phyloP scores from a whole-genome alignment of 2,888 invertebrate species.

The Mylabris sibirica region DNA sequence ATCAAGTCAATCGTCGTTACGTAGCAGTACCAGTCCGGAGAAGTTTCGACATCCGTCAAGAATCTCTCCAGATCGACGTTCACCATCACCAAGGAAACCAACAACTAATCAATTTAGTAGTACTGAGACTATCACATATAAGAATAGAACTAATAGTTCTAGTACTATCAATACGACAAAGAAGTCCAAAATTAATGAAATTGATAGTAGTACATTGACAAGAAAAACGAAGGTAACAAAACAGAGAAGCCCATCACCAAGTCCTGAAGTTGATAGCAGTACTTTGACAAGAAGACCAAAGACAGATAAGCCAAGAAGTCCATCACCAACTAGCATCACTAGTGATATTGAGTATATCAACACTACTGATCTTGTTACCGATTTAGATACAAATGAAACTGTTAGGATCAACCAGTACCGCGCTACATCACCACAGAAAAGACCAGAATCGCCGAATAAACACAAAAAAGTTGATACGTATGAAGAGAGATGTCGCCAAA shows the following conservation, averaged over 20 bases:
- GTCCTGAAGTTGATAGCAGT: constrained; percentile 25
- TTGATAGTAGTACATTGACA: constrained; percentile 47
- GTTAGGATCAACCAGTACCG: constrained; percentile 31
- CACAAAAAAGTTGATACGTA: constrained; percentile 75
- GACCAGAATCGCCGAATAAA: constrained; percentile 58
- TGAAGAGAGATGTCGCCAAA: constrained; percentile 75
- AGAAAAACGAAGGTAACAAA: constrained; percentile 40
- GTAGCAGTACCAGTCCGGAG: constrained; percentile 63
- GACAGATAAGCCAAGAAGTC: constrained; percentile 34
- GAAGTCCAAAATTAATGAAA: constrained; percentile 37
- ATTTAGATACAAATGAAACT: constrained; percentile 52
- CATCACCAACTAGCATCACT: constrained; percentile 54
- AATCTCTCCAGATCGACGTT: constrained; percentile 47
- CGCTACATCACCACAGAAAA: constrained; percentile 30
- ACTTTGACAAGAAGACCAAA: constrained; percentile 42
- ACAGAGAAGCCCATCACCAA: constrained; percentile 49
- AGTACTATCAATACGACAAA: constrained; percentile 36
- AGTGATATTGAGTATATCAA: constrained; percentile 64
- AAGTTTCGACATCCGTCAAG: constrained; percentile 49
- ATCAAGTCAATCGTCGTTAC: constrained; percentile 63
- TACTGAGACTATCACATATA: constrained; percentile 47
- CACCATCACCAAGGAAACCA: constrained; percentile 46
- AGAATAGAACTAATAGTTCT: constrained; percentile 23
- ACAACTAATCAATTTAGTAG: constrained; percentile 43
- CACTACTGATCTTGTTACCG: constrained; percentile 52